Evolutionary conservation across 2,113 vertebrate species (phyloP).

Genomic region (Echinops telfairi): DNA sequence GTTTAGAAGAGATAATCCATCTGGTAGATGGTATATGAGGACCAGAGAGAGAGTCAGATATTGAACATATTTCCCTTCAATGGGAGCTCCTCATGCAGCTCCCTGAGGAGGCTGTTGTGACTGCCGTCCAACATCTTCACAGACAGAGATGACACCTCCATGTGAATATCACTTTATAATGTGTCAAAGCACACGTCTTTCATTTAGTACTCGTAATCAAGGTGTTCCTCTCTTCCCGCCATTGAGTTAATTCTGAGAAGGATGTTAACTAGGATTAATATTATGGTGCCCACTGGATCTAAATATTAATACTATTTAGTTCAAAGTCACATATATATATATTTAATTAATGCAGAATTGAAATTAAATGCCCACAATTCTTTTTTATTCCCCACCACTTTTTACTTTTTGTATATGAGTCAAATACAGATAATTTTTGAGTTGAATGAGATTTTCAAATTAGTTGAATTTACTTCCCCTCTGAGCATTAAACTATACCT

Average conservation of each 20-base stretch:
- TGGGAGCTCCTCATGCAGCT: too few species aligned
- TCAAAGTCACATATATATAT: not conserved
- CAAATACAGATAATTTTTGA: not conserved
- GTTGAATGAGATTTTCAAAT: not conserved
- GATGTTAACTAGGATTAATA: not conserved
- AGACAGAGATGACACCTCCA: accelerated
- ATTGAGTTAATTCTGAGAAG: too few species aligned
- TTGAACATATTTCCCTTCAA: not conserved
- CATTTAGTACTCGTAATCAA: not conserved
- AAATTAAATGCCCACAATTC: not conserved
- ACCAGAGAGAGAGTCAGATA: not conserved
- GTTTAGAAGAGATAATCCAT: not conserved
- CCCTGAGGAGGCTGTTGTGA: not conserved
- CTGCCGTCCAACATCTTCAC: accelerated
- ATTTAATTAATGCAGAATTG: not conserved
- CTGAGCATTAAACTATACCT: not conserved
- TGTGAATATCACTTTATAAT: not conserved
- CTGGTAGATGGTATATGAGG: not conserved
- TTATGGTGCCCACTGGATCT: accelerated
- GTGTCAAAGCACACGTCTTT: not conserved
- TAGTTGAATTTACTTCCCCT: not conserved
- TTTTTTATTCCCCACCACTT: not conserved
- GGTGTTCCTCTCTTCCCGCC: too few species aligned
- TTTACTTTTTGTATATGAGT: not conserved
- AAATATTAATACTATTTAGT: too few species aligned